These are phyloP conservation scores for Gallinago stenura DNA, from an alignment of 2,797 vertebrate genomes.

Conservation along the genomic window DNA sequence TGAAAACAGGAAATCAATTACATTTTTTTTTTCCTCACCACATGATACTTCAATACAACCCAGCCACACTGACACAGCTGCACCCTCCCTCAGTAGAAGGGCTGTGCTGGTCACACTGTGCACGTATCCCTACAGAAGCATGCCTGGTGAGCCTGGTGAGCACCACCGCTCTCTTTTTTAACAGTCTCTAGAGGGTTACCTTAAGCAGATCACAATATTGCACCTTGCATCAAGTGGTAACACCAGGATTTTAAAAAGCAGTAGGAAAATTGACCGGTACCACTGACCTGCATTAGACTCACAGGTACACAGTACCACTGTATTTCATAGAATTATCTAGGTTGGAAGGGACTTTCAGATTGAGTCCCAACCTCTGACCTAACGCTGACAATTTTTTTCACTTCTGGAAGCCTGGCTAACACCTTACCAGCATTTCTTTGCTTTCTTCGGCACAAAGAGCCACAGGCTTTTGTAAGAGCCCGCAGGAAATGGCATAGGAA, in stretches of 20 bases:
- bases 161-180: background rate
- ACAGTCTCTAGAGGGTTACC: background rate
- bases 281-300: background rate
- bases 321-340: no score
- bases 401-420: background rate
- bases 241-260: background rate
- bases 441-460: background rate
- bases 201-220: background rate
- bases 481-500: background rate
- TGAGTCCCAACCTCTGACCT: no score
- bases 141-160: background rate
- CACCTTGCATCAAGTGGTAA: background rate
- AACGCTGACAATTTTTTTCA: no score
- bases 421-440: background rate
- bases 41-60: background rate
- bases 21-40: background rate
- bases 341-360: no score
- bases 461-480: background rate
- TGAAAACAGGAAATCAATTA: background rate
- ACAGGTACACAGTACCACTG: background rate
- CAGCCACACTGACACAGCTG: background rate
- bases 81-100: accelerated
- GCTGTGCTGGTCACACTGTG: background rate
- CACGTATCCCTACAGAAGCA: background rate
- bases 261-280: background rate